These are phyloP conservation scores for Cantharis nigra DNA, from an alignment of 2,888 invertebrate genomes.

Conservation along the genomic window DNA sequence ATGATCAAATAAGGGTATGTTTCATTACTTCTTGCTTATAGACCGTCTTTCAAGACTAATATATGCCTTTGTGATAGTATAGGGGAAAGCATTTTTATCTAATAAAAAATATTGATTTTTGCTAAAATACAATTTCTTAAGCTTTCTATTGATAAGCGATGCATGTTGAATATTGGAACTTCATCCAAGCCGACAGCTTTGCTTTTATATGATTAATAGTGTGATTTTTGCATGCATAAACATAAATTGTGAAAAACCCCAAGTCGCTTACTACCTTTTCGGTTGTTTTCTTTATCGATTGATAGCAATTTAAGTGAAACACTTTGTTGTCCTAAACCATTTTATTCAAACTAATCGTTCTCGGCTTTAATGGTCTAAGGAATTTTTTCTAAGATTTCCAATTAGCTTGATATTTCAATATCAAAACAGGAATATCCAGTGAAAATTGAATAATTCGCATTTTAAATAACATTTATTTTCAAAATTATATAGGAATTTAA, in stretches of 20 bases:
- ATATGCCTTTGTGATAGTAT: background rate
- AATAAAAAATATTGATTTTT: background rate
- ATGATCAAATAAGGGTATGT: background rate
- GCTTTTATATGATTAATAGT: background rate
- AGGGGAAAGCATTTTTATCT: background rate
- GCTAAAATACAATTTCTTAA: background rate
- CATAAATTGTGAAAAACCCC: background rate
- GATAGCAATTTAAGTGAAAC: background rate
- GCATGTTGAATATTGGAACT: background rate
- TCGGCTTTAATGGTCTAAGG: no score
- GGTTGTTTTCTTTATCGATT: background rate
- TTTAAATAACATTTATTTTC: no score
- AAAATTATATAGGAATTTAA: no score
- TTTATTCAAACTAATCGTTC: background rate
- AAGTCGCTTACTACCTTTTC: background rate
- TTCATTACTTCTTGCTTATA: background rate
- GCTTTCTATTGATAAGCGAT: background rate
- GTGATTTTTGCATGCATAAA: background rate
- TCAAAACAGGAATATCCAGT: no score
- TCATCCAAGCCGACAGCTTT: background rate
- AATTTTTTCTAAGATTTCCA: no score
- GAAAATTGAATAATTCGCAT: no score
- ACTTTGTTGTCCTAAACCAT: background rate
- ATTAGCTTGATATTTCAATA: no score
- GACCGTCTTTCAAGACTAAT: background rate